These are phyloP conservation scores for Pungitius pungitius DNA, from an alignment of 2,113 vertebrate species.

Conservation along the genomic window DNA sequence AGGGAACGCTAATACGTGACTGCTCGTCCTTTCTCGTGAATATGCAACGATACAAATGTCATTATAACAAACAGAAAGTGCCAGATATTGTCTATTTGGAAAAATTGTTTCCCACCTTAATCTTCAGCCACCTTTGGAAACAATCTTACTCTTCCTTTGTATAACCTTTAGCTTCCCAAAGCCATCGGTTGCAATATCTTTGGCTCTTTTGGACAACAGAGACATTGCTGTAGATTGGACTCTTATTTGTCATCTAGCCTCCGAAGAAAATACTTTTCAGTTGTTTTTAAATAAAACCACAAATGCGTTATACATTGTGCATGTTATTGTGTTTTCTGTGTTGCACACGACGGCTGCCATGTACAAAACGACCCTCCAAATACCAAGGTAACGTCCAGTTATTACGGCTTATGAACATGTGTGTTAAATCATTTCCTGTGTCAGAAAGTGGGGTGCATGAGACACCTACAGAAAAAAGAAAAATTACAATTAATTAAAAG, in stretches of 20 bases:
- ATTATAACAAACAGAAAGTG: background rate
- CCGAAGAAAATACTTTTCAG: background rate
- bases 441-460: background rate
- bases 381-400: background rate
- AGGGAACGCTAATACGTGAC: background rate
- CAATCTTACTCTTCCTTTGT: background rate
- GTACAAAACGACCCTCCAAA: conserved; percentile 2
- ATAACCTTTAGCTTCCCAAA: background rate
- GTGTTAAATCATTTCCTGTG: background rate
- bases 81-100: background rate
- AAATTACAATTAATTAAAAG: background rate
- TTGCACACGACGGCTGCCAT: background rate
- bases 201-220: background rate
- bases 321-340: background rate
- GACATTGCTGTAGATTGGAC: background rate
- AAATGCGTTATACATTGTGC: background rate
- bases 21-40: background rate
- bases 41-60: background rate
- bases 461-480: background rate
- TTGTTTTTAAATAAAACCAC: background rate
- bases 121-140: background rate
- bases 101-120: background rate
- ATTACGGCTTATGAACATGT: background rate
- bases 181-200: background rate
- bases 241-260: background rate